Percentiles rank a stretch among this genome's conserved stretches.
Evolutionary conservation across 2,888 invertebrate species (phyloP).

Genomic region (Trisateles emortualis): DNA sequence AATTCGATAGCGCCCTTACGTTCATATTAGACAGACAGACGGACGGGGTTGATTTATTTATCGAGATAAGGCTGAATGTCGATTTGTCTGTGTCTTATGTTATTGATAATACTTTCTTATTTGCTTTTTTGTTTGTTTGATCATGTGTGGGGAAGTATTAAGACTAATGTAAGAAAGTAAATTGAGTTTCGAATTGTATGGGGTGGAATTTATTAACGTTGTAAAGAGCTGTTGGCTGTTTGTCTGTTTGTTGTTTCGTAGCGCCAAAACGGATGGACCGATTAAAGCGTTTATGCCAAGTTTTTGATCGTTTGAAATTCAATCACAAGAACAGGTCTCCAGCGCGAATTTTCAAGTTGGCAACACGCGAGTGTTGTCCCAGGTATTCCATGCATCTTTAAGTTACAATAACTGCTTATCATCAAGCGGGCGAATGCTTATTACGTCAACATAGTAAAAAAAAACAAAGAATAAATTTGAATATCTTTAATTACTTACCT

Average conservation of each 20-base stretch:
- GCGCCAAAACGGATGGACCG: no score
- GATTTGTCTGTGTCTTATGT: constrained; percentile 41
- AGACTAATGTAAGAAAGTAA: not conserved
- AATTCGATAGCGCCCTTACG: constrained; percentile 43
- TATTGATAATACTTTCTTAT: constrained; percentile 44
- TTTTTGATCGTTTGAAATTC: no score
- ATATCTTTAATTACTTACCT: constrained; percentile 7
- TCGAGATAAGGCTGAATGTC: constrained; percentile 41
- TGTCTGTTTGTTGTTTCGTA: no score
- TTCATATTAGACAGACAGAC: constrained; percentile 35
- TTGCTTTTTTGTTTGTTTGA: constrained; percentile 23
- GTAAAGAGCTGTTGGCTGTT: no score
- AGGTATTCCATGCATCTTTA: no score
- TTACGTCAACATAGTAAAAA: not conserved
- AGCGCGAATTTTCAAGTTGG: no score
- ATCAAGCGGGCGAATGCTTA: no score
- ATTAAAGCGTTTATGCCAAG: no score
- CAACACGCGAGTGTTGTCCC: no score
- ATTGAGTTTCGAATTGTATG: not conserved
- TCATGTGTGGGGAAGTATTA: not conserved
- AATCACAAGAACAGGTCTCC: no score
- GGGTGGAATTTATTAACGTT: no score
- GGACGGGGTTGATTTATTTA: constrained; percentile 51
- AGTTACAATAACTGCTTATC: no score
- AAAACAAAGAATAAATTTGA: not conserved